Percentiles rank a stretch among this genome's conserved stretches.
Evolutionary conservation across 2,797 vertebrate genomes (phyloP).

Genomic region (Sternarchorhynchus goeldii): DNA sequence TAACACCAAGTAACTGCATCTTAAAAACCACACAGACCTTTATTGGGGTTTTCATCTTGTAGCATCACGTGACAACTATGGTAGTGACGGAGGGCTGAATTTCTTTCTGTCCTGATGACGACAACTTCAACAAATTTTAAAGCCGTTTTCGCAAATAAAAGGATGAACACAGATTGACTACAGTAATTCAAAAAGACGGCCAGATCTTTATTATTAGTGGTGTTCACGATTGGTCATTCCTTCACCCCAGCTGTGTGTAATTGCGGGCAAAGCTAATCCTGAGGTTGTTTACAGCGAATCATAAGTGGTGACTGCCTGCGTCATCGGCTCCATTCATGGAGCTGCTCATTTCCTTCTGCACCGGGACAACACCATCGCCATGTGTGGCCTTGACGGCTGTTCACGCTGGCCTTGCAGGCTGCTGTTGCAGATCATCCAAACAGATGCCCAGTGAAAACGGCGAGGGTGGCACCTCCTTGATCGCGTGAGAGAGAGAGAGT

Average conservation of each 20-base stretch:
- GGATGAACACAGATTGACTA: no score
- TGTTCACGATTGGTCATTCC: not conserved
- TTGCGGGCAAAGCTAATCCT: not conserved
- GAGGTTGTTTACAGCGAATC: not conserved
- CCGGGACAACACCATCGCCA: not conserved
- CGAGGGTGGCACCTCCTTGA: not conserved
- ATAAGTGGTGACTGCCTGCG: not conserved
- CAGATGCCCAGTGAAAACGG: not conserved
- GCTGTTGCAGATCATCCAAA: not conserved
- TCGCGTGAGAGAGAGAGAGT: not conserved
- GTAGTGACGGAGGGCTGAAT: no score
- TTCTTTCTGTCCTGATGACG: no score
- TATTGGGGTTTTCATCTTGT: not conserved
- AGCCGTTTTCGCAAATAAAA: no score
- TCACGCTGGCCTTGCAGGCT: no score
- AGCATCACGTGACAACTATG: not conserved
- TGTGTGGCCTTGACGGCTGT: not conserved
- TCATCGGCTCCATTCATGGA: not conserved
- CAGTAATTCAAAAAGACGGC: not conserved
- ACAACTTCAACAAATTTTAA: no score
- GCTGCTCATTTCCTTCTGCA: not conserved
- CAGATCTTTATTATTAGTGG: no score
- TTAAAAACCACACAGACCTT: not conserved
- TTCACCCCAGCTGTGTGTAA: not conserved
- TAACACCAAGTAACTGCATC: constrained; percentile 1